phyloP scores from a whole-genome alignment of 1,140 invertebrate species.

The Sweltsa coloradensis region DNA sequence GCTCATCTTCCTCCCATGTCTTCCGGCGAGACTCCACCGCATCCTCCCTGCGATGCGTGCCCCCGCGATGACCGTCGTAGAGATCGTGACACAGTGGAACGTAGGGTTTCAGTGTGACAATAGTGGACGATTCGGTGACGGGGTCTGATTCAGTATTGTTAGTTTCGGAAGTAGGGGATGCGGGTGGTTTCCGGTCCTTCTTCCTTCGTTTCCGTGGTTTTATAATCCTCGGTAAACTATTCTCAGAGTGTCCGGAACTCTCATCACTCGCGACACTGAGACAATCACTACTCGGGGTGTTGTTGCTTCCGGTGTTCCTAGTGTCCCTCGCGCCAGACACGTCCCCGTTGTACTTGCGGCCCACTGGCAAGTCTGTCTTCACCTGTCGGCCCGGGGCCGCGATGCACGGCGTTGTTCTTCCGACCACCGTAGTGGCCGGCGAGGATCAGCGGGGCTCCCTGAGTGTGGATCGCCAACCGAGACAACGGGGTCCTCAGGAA shows the following conservation, averaged over 20 bases:
- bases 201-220: slow-evolving; percentile 79
- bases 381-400: slow-evolving; percentile 27
- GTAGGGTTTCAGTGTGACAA: slow-evolving; percentile 29
- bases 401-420: slow-evolving; percentile 24
- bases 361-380: background rate
- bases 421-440: slow-evolving; percentile 33
- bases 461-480: slow-evolving; percentile 58
- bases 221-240: slow-evolving; percentile 71
- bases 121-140: slow-evolving; percentile 18
- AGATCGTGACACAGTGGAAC: slow-evolving; percentile 25
- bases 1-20: background rate
- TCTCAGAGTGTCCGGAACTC: slow-evolving; percentile 61
- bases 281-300: slow-evolving; percentile 40
- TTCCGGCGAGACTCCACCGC: background rate
- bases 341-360: background rate
- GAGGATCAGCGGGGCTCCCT: slow-evolving; percentile 61
- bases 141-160: background rate
- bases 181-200: slow-evolving; percentile 67
- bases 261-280: slow-evolving; percentile 62
- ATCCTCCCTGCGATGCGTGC: too few species aligned
- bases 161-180: slow-evolving; percentile 16
- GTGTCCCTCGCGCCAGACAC: background rate
- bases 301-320: background rate
- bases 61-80: slow-evolving; percentile 24
- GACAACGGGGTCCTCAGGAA: slow-evolving; percentile 38